Percentiles rank a stretch among this genome's conserved stretches.
phyloP scores from a whole-genome alignment of 2,113 vertebrate genomes.

The Myrmecobius fasciatus region DNA sequence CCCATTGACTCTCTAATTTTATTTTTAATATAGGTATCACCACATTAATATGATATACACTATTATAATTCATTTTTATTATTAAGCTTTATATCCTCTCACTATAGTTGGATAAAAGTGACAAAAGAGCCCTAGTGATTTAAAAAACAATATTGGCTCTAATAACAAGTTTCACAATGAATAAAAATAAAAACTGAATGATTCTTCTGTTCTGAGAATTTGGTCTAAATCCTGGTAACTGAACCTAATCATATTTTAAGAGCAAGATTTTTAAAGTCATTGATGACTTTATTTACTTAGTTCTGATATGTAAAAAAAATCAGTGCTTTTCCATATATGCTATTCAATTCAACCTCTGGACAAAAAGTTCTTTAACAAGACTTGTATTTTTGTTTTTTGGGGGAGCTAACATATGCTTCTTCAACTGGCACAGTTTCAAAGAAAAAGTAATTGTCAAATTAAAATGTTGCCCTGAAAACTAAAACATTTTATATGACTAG shows the following conservation, averaged over 20 bases:
- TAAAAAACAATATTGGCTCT: not conserved
- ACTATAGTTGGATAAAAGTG: not conserved
- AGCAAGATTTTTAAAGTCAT: slow-evolving; percentile 3
- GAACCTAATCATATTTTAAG: not conserved
- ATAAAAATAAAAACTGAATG: not conserved
- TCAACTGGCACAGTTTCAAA: not conserved
- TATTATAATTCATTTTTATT: not conserved
- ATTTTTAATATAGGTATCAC: not conserved
- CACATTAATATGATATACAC: not conserved
- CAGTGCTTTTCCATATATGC: slow-evolving; percentile 11
- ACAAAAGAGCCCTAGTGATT: not conserved
- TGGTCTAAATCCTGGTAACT: not conserved
- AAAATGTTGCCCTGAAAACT: slow-evolving; percentile 24
- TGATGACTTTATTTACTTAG: slow-evolving; percentile 20
- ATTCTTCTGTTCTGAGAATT: slow-evolving; percentile 26
- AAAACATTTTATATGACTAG: slow-evolving; percentile 22
- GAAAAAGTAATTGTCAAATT: slow-evolving; percentile 14
- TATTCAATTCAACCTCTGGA: not conserved
- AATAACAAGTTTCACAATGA: not conserved
- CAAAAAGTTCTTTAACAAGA: slow-evolving; percentile 2
- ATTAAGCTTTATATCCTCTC: not conserved
- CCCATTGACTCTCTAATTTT: not conserved
- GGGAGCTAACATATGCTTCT: slow-evolving; percentile 41
- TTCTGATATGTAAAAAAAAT: slow-evolving; percentile 8
- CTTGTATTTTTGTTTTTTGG: slow-evolving; percentile 1